phyloP scores from a whole-genome alignment of 2,888 invertebrate genomes.

The Lycia hirtaria region DNA sequence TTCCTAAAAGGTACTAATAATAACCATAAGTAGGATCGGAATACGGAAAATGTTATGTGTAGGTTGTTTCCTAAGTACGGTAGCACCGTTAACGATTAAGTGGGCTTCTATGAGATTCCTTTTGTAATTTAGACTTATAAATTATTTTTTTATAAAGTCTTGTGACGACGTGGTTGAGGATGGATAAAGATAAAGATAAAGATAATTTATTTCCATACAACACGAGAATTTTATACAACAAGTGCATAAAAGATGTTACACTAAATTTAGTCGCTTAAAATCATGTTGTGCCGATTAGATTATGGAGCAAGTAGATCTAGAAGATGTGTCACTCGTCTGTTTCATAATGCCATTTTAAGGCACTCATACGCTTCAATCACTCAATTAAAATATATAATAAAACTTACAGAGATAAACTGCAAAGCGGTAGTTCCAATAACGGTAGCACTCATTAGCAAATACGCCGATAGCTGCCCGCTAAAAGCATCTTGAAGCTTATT shows the following conservation, averaged over 20 bases:
- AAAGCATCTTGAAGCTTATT: conserved; percentile 52
- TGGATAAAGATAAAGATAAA: background rate
- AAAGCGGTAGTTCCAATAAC: conserved; percentile 60
- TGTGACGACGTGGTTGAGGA: no score
- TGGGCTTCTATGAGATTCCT: background rate
- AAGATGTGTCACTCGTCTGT: no score
- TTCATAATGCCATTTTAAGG: no score
- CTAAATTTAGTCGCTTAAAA: no score
- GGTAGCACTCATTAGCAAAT: conserved; percentile 47
- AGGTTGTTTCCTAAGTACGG: conserved; percentile 5
- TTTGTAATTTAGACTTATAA: background rate
- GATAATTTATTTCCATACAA: no score
- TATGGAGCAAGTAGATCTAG: no score
- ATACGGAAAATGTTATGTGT: conserved; percentile 13
- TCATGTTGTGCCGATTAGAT: no score
- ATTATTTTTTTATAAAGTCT: background rate
- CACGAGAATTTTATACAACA: no score
- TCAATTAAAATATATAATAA: background rate
- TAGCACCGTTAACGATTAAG: conserved; percentile 5
- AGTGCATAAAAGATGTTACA: no score
- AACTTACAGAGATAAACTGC: conserved; percentile 61
- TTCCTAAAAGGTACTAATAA: conserved; percentile 10
- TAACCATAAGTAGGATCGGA: conserved; percentile 8
- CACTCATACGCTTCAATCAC: no score
- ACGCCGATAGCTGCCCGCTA: conserved; percentile 51